Conservation (phyloP, 2,797 vertebrate species). For the Neomorphus geoffroyi region DNA sequence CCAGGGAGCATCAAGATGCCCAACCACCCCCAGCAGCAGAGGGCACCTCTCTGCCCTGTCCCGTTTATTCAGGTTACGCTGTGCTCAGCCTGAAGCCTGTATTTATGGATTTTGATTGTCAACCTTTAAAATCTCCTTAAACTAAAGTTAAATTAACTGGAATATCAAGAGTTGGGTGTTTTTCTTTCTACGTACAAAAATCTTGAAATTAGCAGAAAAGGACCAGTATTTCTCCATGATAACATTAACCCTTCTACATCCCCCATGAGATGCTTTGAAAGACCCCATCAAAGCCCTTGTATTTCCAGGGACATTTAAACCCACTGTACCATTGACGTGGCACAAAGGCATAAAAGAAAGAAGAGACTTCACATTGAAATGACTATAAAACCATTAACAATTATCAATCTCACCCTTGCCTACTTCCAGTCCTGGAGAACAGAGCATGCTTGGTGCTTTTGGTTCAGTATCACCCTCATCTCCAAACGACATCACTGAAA, state of each 20-base stretch:
- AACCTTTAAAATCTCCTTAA: background rate
- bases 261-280: background rate
- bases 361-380: rapidly evolving
- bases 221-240: background rate
- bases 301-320: background rate
- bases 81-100: background rate
- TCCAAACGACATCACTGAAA: background rate
- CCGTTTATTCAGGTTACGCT: background rate
- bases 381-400: background rate
- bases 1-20: rapidly evolving
- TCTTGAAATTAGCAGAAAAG: background rate
- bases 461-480: rapidly evolving
- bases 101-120: background rate
- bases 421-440: background rate
- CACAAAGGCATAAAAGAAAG: background rate
- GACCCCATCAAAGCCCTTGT: rapidly evolving
- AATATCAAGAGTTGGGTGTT: background rate
- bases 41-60: too few species aligned
- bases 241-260: background rate
- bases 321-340: too few species aligned
- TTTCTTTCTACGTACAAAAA: background rate
- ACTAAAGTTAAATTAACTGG: background rate
- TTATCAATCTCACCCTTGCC: background rate
- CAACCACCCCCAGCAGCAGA: rapidly evolving
- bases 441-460: rapidly evolving